Conservation (phyloP, 2,113 vertebrate species). For the Asarcornis scutulata region DNA sequence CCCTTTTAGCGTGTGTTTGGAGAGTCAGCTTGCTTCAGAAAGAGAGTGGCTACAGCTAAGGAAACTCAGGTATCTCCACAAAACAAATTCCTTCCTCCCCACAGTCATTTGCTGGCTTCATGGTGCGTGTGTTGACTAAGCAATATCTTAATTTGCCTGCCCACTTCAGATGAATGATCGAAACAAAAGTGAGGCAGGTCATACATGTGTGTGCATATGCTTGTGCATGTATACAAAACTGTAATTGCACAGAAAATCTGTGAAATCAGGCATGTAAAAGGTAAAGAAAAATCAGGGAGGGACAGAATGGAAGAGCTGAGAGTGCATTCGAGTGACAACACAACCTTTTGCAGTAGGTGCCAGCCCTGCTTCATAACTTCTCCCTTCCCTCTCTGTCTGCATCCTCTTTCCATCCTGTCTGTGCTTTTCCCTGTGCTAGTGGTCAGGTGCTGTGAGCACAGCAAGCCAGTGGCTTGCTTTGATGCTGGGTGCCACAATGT, state of each 20-base stretch:
- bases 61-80: fast-evolving
- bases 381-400: fast-evolving
- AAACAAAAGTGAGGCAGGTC: fast-evolving
- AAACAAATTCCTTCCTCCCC: neutral
- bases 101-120: neutral
- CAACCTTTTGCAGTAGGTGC: neutral
- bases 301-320: fast-evolving
- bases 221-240: fast-evolving
- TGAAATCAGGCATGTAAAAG: neutral
- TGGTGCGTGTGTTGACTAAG: fast-evolving
- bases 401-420: too few species aligned
- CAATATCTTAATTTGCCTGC: neutral
- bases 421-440: fast-evolving
- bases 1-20: neutral
- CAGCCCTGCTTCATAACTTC: fast-evolving
- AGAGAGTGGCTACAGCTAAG: neutral
- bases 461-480: neutral
- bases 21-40: neutral
- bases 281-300: neutral
- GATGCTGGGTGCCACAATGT: neutral
- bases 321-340: fast-evolving
- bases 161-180: fast-evolving
- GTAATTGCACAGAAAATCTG: neutral
- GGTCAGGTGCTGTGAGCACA: fast-evolving
- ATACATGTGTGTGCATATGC: fast-evolving